Evolutionary conservation across 2,113 vertebrate species (phyloP).

Genomic region (Ptilonorhynchus violaceus): DNA sequence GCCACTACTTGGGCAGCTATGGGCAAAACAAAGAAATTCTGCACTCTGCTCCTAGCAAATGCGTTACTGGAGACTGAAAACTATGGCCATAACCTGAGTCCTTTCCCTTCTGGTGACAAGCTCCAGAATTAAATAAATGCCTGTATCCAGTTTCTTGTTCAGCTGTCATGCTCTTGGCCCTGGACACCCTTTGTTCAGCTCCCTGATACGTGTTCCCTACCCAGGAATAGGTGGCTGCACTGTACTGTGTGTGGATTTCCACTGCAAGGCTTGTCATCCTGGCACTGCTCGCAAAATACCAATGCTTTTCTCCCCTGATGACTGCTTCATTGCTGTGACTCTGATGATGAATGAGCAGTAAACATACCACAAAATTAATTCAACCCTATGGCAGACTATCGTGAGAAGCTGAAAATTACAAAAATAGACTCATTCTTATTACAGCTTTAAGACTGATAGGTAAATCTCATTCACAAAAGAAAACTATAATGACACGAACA

Average conservation of each 20-base stretch:
- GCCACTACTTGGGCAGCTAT: neutral
- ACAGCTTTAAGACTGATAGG: slow-evolving; percentile 54
- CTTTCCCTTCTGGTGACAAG: neutral
- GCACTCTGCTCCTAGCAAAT: neutral
- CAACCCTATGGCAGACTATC: slow-evolving; percentile 37
- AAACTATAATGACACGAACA: slow-evolving; percentile 63
- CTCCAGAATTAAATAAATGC: neutral
- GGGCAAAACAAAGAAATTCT: neutral
- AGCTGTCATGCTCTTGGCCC: neutral
- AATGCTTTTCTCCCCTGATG: neutral
- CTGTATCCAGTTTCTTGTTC: neutral
- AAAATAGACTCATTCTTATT: slow-evolving; percentile 55
- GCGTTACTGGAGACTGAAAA: neutral
- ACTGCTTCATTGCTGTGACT: slow-evolving; percentile 10
- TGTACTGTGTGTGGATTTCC: neutral
- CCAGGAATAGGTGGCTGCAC: neutral
- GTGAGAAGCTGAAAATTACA: slow-evolving; percentile 21
- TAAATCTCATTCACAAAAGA: slow-evolving; percentile 62
- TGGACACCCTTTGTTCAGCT: neutral
- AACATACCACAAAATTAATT: slow-evolving; percentile 26
- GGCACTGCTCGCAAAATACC: neutral
- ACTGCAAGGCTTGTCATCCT: neutral
- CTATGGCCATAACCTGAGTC: neutral
- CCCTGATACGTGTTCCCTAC: neutral
- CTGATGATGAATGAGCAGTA: slow-evolving; percentile 4